Evolutionary conservation across 2,797 vertebrate genomes (phyloP).

Genomic region (Uromys caudimaculatus): DNA sequence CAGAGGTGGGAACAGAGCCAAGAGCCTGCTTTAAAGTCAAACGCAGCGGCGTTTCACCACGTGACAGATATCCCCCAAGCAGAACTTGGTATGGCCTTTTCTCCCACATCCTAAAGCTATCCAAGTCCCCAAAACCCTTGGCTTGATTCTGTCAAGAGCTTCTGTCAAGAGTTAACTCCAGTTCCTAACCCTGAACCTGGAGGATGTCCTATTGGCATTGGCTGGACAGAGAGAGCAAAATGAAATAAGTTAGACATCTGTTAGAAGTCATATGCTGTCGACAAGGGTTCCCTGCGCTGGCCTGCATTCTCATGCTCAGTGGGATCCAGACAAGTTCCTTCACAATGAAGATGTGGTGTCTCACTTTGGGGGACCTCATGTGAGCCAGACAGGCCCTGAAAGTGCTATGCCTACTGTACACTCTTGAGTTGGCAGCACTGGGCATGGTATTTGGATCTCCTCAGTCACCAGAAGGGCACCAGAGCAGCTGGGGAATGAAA

Average conservation of each 20-base stretch:
- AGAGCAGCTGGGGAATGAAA: neutral
- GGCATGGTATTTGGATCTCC: neutral
- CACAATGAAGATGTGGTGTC: accelerated
- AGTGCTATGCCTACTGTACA: neutral
- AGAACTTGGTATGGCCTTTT: conserved; percentile 14
- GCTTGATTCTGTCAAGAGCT: conserved; percentile 71
- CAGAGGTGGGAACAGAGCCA: conserved; percentile 37
- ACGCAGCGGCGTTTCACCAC: neutral
- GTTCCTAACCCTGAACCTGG: conserved; percentile 56
- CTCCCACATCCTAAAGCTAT: conserved; percentile 29
- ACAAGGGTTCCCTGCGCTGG: conserved; percentile 65
- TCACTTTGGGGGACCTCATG: neutral
- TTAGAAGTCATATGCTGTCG: conserved; percentile 70
- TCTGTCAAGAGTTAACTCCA: conserved; percentile 61
- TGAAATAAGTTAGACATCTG: conserved; percentile 70
- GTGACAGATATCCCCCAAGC: neutral
- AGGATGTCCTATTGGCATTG: conserved; percentile 65
- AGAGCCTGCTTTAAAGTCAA: conserved; percentile 47
- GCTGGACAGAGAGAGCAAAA: conserved; percentile 34
- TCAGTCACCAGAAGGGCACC: neutral
- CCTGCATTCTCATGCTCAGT: conserved; percentile 62
- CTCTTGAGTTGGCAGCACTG: neutral
- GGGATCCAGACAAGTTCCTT: neutral
- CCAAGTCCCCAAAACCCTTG: conserved; percentile 54
- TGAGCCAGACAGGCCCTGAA: neutral